Conservation (phyloP, 2,888 invertebrate genomes). For the Hyalella azteca region DNA sequence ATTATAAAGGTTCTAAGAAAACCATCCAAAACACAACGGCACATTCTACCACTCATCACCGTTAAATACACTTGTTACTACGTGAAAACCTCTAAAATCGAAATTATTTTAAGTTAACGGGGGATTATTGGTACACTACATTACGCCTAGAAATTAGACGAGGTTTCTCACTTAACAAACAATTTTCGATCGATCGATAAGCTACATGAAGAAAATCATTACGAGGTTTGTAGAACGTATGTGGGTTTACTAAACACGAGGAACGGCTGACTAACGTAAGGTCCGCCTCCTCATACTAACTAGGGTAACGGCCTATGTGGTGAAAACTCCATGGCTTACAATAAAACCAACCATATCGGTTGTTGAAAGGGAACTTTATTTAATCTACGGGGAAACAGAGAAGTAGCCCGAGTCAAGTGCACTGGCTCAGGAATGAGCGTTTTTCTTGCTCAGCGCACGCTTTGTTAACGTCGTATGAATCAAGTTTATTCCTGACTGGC, state of each 20-base stretch:
- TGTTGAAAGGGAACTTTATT: neutral
- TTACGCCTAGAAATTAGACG: conserved; percentile 31
- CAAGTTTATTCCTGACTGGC: too few species aligned
- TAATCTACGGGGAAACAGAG: neutral
- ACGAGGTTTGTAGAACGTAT: conserved; percentile 30
- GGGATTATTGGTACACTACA: conserved; percentile 30
- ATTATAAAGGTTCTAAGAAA: conserved; percentile 37
- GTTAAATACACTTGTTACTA: conserved; percentile 32
- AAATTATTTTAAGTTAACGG: conserved; percentile 33
- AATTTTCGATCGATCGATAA: conserved; percentile 16
- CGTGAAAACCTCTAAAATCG: conserved; percentile 22
- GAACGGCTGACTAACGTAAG: neutral
- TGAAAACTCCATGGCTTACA: neutral
- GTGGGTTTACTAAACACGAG: conserved; percentile 1
- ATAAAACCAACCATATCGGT: conserved; percentile 10
- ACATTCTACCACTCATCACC: conserved; percentile 35
- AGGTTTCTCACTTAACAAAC: conserved; percentile 30
- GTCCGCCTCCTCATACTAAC: neutral
- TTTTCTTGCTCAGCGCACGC: too few species aligned
- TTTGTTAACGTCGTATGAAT: too few species aligned
- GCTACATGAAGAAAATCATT: conserved; percentile 18
- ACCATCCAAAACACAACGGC: conserved; percentile 37
- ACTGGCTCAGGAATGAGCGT: too few species aligned
- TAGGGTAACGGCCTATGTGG: conserved; percentile 23
- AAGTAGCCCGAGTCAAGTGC: too few species aligned